Conservation (phyloP, 2,888 invertebrate species). For the Eremobia ochroleuca region DNA sequence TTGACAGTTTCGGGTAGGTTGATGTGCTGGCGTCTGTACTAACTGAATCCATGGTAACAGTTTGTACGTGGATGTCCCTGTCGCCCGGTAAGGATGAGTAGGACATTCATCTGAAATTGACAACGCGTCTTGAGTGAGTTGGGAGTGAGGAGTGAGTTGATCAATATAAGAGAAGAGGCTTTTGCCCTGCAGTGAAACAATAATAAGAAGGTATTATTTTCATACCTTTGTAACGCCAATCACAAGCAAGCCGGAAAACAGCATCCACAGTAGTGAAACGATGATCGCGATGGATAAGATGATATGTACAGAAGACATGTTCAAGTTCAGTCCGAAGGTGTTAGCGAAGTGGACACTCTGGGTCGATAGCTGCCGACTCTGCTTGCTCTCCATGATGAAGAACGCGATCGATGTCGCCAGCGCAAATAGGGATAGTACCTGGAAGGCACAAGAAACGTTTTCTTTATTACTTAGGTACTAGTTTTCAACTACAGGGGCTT, state of each 20-base stretch:
- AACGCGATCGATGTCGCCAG: conserved; percentile 23
- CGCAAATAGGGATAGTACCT: conserved; percentile 39
- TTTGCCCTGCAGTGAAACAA: neutral
- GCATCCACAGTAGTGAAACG: conserved; percentile 60
- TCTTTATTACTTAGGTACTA: neutral
- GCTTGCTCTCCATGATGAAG: conserved; percentile 21
- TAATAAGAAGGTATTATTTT: neutral
- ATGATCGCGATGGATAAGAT: conserved; percentile 50
- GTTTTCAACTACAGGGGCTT: neutral
- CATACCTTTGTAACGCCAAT: conserved; percentile 67
- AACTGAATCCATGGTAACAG: too few relatives aligned
- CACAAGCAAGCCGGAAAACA: conserved; percentile 64
- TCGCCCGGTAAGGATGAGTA: too few relatives aligned
- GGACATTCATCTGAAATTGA: too few relatives aligned
- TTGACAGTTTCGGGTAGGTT: too few relatives aligned
- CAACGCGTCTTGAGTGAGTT: too few relatives aligned
- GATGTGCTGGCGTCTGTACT: too few relatives aligned
- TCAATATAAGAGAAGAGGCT: neutral
- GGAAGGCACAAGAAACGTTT: conserved; percentile 15
- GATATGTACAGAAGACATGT: conserved; percentile 46
- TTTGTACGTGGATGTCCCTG: too few relatives aligned
- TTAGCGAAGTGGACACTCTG: conserved; percentile 20
- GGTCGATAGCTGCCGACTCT: neutral
- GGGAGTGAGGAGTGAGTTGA: too few relatives aligned
- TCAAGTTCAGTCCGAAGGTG: conserved; percentile 54